Evolutionary conservation across 2,888 invertebrate genomes (phyloP), one percentile per base, ranked within the genome.

Genomic region (Thyatira batis): DNA sequence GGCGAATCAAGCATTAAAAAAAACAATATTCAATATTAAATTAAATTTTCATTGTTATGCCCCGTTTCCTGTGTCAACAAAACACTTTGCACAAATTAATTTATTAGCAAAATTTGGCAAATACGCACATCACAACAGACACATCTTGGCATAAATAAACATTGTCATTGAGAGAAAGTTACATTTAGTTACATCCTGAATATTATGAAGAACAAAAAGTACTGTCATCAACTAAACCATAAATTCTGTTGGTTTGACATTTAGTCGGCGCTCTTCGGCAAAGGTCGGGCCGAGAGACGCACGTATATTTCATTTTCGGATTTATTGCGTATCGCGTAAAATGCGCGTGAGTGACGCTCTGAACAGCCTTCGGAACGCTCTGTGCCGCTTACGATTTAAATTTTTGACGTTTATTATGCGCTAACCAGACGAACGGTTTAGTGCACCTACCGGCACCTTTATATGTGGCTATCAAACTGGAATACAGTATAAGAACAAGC

Each of bases 271-370:
- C 62, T 60, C 63, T 60, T 51, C 53, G 60, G 52, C 63, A 73
- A 80, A 81, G 81, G 81, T 74, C 80, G 65, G 55, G 59, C 50
- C 80, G 65, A 54, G 59, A 50, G 53, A 53, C 52, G 52, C 57
- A 66, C 68, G 76, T 76, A 77, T 78, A 80, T 71, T 70, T 80
- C 72, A 73, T 71, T 70, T 69, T 60, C 61, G 61, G 68, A 78
- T 78, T 78, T 76, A 75, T 70, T 62, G 69, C 63, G 53, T 61
- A 56, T 66, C 60, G 60, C 53, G 51, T 17, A 39, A 39, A 39
- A 39, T 52, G 58, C 65, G 67, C 54, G 63, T 63, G 71, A 67
- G 71, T 82, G 81, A 82, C 78, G 77, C 64, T 57, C 49, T 53
- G 33, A 57, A 53, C 60, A 73, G 70, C 75, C 73, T 76, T 76